Percentiles rank a stretch among this genome's conserved stretches.
Evolutionary conservation across 2,888 invertebrate species (phyloP).

Genomic region (Theretra japonica): DNA sequence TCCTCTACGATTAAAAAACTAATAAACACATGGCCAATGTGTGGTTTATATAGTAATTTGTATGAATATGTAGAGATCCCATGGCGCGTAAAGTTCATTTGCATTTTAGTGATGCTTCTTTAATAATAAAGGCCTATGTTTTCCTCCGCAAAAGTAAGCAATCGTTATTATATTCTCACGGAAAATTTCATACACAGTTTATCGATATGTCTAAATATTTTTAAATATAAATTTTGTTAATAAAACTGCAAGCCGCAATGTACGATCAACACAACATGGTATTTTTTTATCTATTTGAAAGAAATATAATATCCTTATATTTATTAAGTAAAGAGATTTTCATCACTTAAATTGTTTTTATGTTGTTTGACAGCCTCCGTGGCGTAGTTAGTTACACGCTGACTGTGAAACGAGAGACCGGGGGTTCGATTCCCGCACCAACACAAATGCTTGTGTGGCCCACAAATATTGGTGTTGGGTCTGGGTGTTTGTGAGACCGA

Average conservation of each 20-base stretch:
- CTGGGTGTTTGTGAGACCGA: too few species aligned
- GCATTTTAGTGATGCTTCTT: not conserved
- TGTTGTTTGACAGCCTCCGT: too few species aligned
- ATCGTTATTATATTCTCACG: not conserved
- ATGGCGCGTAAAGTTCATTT: not conserved
- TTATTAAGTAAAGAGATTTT: too few species aligned
- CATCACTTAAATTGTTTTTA: too few species aligned
- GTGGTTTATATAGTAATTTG: not conserved
- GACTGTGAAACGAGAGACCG: too few species aligned
- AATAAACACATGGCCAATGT: too few species aligned
- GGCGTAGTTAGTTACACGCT: too few species aligned
- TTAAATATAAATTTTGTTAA: slow-evolving; percentile 19
- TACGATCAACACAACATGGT: not conserved
- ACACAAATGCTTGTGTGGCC: too few species aligned
- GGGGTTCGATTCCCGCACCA: too few species aligned
- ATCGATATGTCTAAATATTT: slow-evolving; percentile 22
- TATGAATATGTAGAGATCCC: not conserved
- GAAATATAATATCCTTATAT: not conserved
- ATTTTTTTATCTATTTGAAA: not conserved
- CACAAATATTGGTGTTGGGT: too few species aligned
- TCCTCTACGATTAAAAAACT: too few species aligned
- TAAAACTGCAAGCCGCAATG: not conserved
- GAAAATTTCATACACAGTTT: slow-evolving; percentile 11
- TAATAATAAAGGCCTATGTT: not conserved
- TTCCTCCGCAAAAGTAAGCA: not conserved